A percentile compares a stretch with the other conserved stretches of the same genome.
phyloP scores from a whole-genome alignment of 2,113 vertebrate species.

The Oryzias curvinotus region DNA sequence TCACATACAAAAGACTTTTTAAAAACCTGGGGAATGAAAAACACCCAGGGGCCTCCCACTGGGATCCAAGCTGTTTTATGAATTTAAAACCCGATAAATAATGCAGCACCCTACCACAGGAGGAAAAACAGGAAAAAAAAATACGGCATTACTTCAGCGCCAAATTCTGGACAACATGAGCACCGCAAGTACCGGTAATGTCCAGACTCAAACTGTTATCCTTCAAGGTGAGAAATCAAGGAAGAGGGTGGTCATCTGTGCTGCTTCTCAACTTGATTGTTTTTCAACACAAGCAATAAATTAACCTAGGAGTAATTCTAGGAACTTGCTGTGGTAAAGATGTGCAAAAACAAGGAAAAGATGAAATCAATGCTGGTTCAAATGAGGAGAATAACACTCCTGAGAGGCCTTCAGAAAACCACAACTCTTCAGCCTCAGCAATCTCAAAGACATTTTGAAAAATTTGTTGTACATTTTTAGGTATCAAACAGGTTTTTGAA shows the following conservation, averaged over 20 bases:
- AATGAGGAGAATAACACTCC: too few species aligned
- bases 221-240: not conserved
- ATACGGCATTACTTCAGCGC: conserved; percentile 48
- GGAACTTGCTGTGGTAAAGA: too few species aligned
- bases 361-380: too few species aligned
- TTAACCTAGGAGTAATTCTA: too few species aligned
- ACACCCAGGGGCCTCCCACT: conserved; percentile 67
- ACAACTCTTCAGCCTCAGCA: not conserved
- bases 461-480: not conserved
- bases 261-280: not conserved
- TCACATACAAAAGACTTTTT: conserved; percentile 67
- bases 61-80: conserved; percentile 81
- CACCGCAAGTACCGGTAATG: conserved; percentile 19
- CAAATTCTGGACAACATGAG: conserved; percentile 31
- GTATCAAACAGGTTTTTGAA: not conserved
- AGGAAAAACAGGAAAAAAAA: conserved; percentile 63
- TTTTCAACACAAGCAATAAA: not conserved
- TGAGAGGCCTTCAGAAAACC: not conserved
- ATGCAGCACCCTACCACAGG: conserved; percentile 67
- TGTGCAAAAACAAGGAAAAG: too few species aligned
- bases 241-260: too few species aligned
- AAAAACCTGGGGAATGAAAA: conserved; percentile 71
- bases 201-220: not conserved
- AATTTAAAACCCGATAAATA: conserved; percentile 85
- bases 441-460: not conserved